Conservation (phyloP, 1,140 invertebrate species). For the Eulimnadia texana region DNA sequence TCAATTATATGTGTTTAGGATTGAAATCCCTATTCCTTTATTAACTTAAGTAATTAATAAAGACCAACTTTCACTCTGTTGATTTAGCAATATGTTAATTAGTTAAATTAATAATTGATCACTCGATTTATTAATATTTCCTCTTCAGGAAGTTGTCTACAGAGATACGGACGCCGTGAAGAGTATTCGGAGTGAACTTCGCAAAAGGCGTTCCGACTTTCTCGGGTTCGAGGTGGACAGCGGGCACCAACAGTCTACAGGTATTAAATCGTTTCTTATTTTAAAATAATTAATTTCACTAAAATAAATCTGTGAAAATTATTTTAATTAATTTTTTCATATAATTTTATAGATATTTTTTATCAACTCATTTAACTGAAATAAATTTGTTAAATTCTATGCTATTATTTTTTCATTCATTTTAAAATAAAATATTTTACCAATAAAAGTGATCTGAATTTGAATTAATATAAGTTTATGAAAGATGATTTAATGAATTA, state of each 20-base stretch:
- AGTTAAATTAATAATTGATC: background rate
- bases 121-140: background rate
- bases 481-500: background rate
- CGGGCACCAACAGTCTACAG: background rate
- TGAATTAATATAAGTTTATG: background rate
- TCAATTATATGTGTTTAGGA: too few relatives aligned
- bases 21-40: too few relatives aligned
- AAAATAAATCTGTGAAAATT: background rate
- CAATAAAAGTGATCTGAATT: background rate
- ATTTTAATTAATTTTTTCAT: background rate
- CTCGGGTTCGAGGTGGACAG: constrained; percentile 53
- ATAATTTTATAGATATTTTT: background rate
- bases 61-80: too few relatives aligned
- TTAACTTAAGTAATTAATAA: too few relatives aligned
- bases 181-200: constrained; percentile 53
- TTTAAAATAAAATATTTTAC: background rate
- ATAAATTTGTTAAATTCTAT: too few relatives aligned
- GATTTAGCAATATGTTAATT: background rate
- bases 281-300: too few relatives aligned
- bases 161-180: background rate
- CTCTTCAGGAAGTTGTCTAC: background rate
- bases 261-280: background rate
- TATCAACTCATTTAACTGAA: background rate
- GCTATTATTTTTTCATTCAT: background rate
- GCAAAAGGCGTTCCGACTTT: constrained; percentile 69